Conservation (phyloP, 2,888 invertebrate genomes). For the Drosophila conformis region DNA sequence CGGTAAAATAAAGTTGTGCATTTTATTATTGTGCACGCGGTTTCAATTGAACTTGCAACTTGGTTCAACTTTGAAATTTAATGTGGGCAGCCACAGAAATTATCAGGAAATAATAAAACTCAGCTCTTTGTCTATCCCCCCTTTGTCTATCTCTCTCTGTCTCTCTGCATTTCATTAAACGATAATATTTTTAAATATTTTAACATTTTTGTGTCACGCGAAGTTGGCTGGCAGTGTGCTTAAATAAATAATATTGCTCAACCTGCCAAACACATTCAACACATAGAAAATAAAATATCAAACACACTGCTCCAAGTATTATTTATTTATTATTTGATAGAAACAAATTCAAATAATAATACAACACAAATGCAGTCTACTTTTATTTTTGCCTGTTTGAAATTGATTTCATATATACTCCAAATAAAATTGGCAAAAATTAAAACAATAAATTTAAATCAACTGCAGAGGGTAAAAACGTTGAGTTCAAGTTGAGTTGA, state of each 20-base stretch:
- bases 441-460: background rate
- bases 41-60: slow-evolving; percentile 29
- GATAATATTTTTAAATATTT: slow-evolving; percentile 47
- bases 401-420: background rate
- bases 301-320: slow-evolving; percentile 37
- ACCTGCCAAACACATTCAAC: slow-evolving; percentile 31
- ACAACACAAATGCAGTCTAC: background rate
- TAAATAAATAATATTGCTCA: slow-evolving; percentile 56
- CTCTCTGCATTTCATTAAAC: background rate
- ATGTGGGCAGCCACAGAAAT: slow-evolving; percentile 8
- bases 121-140: background rate
- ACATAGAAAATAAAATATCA: slow-evolving; percentile 55
- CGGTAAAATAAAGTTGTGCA: slow-evolving; percentile 50
- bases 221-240: slow-evolving; percentile 43
- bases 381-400: background rate
- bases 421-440: background rate
- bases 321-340: slow-evolving; percentile 41
- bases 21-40: slow-evolving; percentile 45
- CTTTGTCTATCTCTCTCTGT: too few relatives aligned
- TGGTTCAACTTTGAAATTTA: slow-evolving; percentile 27
- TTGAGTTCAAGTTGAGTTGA: background rate
- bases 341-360: slow-evolving; percentile 14
- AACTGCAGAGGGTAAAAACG: background rate
- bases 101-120: background rate
- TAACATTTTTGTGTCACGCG: slow-evolving; percentile 61